Evolutionary conservation across 2,888 invertebrate genomes (phyloP).

Genomic region (Drosophila antonietae): DNA sequence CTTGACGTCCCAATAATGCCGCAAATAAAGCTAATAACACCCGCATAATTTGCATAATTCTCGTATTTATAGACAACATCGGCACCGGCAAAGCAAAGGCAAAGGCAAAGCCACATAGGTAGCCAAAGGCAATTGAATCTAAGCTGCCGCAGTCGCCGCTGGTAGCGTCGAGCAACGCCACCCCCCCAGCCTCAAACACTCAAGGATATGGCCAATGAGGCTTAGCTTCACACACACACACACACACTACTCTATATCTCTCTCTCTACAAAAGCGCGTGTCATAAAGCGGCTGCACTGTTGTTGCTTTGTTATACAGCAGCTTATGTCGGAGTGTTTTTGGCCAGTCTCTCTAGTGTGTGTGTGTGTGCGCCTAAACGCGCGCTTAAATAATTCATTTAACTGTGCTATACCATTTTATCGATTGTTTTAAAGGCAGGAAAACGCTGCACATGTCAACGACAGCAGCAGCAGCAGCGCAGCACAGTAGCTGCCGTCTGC

Average conservation of each 20-base stretch:
- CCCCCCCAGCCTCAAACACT: conserved; percentile 70
- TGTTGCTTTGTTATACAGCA: conserved; percentile 19
- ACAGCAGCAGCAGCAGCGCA: conserved; percentile 15
- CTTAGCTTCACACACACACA: conserved; percentile 55
- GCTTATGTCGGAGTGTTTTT: conserved; percentile 55
- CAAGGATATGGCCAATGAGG: conserved; percentile 80
- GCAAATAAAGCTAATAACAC: conserved; percentile 79
- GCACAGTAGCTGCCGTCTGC: conserved; percentile 1
- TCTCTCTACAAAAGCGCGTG: not conserved
- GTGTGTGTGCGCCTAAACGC: conserved; percentile 73
- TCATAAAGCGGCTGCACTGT: conserved; percentile 33
- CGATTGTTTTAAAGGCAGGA: conserved; percentile 80
- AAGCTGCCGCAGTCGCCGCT: conserved; percentile 49
- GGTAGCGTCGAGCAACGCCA: conserved; percentile 45
- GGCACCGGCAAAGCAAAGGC: not conserved
- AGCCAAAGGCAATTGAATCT: conserved; percentile 53
- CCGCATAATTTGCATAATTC: conserved; percentile 81
- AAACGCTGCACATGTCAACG: conserved; percentile 61
- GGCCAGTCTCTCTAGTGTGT: not conserved
- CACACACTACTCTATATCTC: not conserved
- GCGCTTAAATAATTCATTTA: conserved; percentile 81
- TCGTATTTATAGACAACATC: conserved; percentile 73
- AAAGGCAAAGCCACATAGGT: conserved; percentile 3
- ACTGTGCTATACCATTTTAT: conserved; percentile 80
- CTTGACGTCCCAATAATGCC: conserved; percentile 63